Evolutionary conservation across 2,113 vertebrate species (phyloP), one percentile per base, ranked within the genome.

Genomic region (Setophaga petechia): DNA sequence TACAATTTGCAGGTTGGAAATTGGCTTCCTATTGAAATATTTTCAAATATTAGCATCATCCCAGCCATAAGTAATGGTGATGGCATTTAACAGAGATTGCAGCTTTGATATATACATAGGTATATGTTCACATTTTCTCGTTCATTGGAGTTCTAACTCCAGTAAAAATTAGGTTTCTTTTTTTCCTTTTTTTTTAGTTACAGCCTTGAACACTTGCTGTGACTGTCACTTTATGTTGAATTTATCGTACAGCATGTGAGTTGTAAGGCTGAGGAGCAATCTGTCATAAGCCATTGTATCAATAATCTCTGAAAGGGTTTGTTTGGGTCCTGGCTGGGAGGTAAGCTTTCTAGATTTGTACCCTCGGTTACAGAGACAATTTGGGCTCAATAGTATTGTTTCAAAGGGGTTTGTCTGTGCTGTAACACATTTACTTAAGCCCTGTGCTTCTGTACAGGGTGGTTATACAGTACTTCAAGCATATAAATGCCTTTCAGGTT

Each of bases 401-500:
- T 54, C 58, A 59, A 69, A 80, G 79, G 81, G 83, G 76, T 95
- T 96, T 97, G 62, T 39, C 44, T 80, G 28, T 44, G 63, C 63
- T 67, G 43, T 87, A 86, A 85, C 39, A 57, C 39, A 23, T 95
- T 94, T 93, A 80, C 94, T 93, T 77, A 87, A 62, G 68, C 78
- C 55, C 66, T 47, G 76, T 54, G 62, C 65, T 92, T 80, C 89
- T 30, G 92, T 57, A 61, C 66, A 23, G 65, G 35, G 30, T 35
- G 61, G 85, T 87, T 96, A 61, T 74, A 92, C 87, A 93, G 87
- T 92, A 94, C 96, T 96, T 97, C 83, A 92, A 89, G 97, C 95
- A 95, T 95, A 95, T 96, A 97, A 97, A 96, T 96, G 96, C 94
- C 84, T 96, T 96, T 98, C 96, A 88, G 96, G 77, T 97, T 97